Base-by-base conservation (phyloP, 2,888 invertebrate species). In the Agrenia bidenticulata region DNA sequence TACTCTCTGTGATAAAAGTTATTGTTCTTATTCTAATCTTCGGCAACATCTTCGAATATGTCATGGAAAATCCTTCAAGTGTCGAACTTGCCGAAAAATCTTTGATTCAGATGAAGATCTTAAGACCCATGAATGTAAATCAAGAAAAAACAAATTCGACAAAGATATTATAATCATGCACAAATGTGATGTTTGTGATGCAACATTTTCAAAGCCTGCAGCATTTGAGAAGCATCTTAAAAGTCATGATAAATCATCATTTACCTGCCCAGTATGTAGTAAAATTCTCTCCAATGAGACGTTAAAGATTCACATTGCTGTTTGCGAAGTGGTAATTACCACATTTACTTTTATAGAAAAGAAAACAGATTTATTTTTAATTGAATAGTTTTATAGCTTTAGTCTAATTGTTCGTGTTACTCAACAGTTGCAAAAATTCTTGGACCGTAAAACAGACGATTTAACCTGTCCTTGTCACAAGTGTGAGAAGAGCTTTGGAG, bases 111-210 rank as follows among this genome's bases (percentile, higher is more conserved):
- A 61, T 50, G 53, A 57, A 11, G 54, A 19, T 42, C 55, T 37
- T n/a, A 41, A 53, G 27, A 50, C 21, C 2, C 53, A 61, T 42
- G 26, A 5, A 26, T 57, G 61, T 19, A 59, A 58, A n/a, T 32
- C 61, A 7, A 49, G 39, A 23, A 53, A 51, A 42, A 17, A 26
- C n/a, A 17, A 11, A 2, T 49, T 23, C 17, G 11, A 27, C 21
- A 26, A 42, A 21, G 64, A 59, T 15, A 19, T 62, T 39, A 17
- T 37, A 4, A 17, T 56, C 49, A n/a, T 61, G 32, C 54, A 60
- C 19, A 55, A 61, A 26, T 81, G 81, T 73, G 73, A 76, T 11
- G 67, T 76, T 7, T 81, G 81, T 72, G 70, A 73, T 1, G 56
- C 73, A 32, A 63, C 59, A 21, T 69, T 66, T 41, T 55, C 56